A percentile compares a stretch with the other conserved stretches of the same genome.
These are phyloP conservation scores for Vulpes lagopus DNA, from an alignment of 2,113 vertebrate genomes.

Conservation along the genomic window DNA sequence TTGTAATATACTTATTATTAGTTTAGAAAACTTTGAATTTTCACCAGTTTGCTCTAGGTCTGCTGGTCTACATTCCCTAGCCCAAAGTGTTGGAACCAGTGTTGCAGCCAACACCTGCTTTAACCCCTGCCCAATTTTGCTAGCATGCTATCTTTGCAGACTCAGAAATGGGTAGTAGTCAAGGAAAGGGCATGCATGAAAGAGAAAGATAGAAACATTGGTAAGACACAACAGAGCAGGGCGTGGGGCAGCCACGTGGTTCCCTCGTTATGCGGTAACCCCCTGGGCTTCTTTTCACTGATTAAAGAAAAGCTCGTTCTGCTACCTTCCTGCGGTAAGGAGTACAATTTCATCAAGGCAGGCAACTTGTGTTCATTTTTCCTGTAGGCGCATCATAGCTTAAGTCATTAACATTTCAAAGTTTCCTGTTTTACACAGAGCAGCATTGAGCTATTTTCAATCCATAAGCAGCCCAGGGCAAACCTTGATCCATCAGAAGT, in stretches of 20 bases:
- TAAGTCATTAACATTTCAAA: constrained; percentile 59
- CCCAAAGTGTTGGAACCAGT: constrained; percentile 93
- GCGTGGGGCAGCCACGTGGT: fast-evolving
- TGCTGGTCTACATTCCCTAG: constrained; percentile 90
- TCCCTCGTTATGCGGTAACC: neutral
- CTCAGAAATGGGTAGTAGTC: neutral
- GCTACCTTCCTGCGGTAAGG: neutral
- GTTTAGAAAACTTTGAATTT: constrained; percentile 86
- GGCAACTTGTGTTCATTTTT: constrained; percentile 6
- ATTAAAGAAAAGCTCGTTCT: neutral
- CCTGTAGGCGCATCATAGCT: neutral
- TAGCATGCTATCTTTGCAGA: constrained; percentile 85
- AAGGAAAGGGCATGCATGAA: neutral
- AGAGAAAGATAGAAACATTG: neutral
- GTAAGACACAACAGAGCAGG: neutral
- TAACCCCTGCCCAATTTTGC: constrained; percentile 87
- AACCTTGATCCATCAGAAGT: constrained; percentile 36
- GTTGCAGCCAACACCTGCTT: constrained; percentile 90
- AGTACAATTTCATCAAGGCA: neutral
- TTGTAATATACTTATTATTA: constrained; percentile 92
- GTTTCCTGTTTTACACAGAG: constrained; percentile 9
- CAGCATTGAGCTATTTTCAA: constrained; percentile 5
- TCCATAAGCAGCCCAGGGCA: neutral
- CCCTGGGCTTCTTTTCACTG: neutral
- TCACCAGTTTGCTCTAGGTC: constrained; percentile 77